Conservation (phyloP, 2,113 vertebrate genomes). For the Pituophis catenifer region DNA sequence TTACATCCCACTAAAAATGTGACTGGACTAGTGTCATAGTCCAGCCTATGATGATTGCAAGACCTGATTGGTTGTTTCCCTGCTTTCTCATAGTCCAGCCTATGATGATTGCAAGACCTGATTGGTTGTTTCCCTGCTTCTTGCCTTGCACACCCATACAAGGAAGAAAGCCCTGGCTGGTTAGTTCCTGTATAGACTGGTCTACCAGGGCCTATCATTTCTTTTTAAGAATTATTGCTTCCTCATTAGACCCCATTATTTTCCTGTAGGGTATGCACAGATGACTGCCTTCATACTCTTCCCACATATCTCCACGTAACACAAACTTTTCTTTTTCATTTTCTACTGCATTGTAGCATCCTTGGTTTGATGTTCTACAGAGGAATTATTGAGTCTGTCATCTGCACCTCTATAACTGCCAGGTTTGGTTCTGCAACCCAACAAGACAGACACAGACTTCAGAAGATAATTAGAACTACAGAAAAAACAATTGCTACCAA, state of each 20-base stretch:
- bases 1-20: background rate
- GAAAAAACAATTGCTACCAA: too few species aligned
- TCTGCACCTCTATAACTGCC: too few species aligned
- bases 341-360: background rate
- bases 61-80: background rate
- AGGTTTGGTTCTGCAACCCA: too few species aligned
- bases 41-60: background rate
- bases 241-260: too few species aligned
- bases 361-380: background rate
- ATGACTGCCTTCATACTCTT: background rate
- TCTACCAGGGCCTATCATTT: background rate
- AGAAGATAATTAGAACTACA: too few species aligned
- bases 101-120: background rate
- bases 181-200: background rate
- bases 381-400: too few species aligned
- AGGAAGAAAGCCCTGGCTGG: background rate
- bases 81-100: background rate
- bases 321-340: background rate
- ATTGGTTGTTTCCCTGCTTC: background rate
- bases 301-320: background rate
- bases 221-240: background rate
- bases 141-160: background rate
- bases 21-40: background rate
- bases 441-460: too few species aligned
- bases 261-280: background rate